Conservation (phyloP, 2,113 vertebrate species). For the Chinchilla lanigera region DNA sequence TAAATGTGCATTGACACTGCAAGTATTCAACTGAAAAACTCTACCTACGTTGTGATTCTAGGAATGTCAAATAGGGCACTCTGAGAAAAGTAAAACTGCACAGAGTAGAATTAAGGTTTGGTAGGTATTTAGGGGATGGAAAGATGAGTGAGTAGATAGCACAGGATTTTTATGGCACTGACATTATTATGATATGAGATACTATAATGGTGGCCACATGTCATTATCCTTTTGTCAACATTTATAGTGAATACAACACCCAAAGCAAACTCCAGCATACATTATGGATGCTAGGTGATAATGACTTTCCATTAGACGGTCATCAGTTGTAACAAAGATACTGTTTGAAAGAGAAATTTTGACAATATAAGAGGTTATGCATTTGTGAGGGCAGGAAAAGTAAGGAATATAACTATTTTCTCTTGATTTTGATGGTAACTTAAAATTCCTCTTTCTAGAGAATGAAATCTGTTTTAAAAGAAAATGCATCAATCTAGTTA, state of each 20-base stretch:
- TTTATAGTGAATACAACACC: neutral
- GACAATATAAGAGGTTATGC: neutral
- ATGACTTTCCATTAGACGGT: too few relatives aligned
- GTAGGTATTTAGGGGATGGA: neutral
- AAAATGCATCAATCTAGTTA: neutral
- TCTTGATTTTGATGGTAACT: neutral
- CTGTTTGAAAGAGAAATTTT: neutral
- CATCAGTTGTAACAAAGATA: neutral
- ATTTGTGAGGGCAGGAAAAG: neutral
- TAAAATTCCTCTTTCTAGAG: neutral
- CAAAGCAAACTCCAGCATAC: neutral
- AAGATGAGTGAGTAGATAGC: too few relatives aligned
- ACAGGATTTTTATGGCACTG: neutral
- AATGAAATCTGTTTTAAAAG: neutral
- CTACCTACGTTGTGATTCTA: neutral
- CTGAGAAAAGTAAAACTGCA: neutral
- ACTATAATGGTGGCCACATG: too few relatives aligned
- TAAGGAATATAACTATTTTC: neutral
- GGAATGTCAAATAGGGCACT: neutral
- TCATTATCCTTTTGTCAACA: neutral
- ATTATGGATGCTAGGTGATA: neutral
- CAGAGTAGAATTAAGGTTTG: neutral
- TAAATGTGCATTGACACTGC: neutral
- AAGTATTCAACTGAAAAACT: neutral
- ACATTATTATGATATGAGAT: neutral